phyloP scores from a whole-genome alignment of 2,888 invertebrate species.

The Xestia sexstrigata region DNA sequence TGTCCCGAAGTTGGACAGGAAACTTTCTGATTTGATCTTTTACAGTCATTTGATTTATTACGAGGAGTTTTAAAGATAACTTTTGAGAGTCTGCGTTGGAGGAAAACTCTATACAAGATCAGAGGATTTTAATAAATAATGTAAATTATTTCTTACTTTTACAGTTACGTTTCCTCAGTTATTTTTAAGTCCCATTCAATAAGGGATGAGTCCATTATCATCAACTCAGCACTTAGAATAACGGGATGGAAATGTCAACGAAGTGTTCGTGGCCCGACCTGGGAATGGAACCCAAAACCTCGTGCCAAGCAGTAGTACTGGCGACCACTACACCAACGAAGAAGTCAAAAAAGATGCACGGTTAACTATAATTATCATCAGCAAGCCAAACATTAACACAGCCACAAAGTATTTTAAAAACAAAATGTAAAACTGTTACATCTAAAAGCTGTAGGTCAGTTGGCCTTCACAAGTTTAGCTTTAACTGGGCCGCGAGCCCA shows the following conservation, averaged over 20 bases:
- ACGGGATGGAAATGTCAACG: not conserved
- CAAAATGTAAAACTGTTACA: not conserved
- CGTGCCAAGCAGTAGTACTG: not conserved
- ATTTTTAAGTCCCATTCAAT: not conserved
- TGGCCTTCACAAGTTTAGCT: slow-evolving; percentile 3
- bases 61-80: slow-evolving; percentile 33
- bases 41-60: slow-evolving; percentile 46
- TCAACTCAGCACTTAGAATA: not conserved
- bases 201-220: not conserved
- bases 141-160: slow-evolving; percentile 1
- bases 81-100: slow-evolving; percentile 14
- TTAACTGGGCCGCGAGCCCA: not conserved
- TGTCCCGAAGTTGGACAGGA: slow-evolving; percentile 46
- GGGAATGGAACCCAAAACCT: not conserved
- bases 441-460: not conserved
- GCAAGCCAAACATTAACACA: not conserved
- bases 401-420: not conserved
- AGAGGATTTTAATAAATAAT: slow-evolving; percentile 22
- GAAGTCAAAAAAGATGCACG: not conserved
- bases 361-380: not conserved
- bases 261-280: not conserved
- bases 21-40: slow-evolving; percentile 55
- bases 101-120: not conserved
- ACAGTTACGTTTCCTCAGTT: not conserved
- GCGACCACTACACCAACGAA: not conserved